Evolutionary conservation across 1,140 invertebrate species (phyloP), one percentile per base, ranked within the genome.

Genomic region (Camponotus floridanus): DNA sequence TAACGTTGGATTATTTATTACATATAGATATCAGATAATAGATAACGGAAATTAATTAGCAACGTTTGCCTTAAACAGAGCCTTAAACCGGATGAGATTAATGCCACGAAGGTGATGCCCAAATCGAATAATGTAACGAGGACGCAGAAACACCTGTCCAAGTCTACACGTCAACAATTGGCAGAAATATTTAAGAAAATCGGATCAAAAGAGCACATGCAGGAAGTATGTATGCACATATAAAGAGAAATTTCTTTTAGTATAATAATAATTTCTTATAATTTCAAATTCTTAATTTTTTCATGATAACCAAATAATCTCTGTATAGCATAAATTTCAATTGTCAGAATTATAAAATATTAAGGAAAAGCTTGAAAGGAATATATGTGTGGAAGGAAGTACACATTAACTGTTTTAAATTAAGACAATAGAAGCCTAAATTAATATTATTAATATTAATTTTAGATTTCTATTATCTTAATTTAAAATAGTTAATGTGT

Each of bases 131-230:
- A 78, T 91, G 91, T 86, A 85, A 93, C 92, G 83, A 94, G 92
- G 85, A 88, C 94, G 93, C 89, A 95, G 83, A 95, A 95, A 87
- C 94, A 96, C 57, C 90, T 98, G 59, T 97, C 97, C 1, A 96
- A 98, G 89, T 96, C 96, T 36, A 97, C 97, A 6, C 98, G 98
- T 92, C 98, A 98, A 81, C 97, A 97, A 89, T 95, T 99, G 73
- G 97, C 97, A 0, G 97, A 98, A 90, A 99, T 99, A 91, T 98
- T 99, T 91, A 98, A 98, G 93, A 97, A 99, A 91, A 99, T 99
- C 90, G 98, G 98, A 33, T 98, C 97, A 18, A 98, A 98, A 93
- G 97, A 98, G 88, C 97, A 98, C 87, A 98, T 98, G 2, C 97
- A 97, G 94, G 98, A 98, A 93, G 96, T 96, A 93, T 68, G 84